Conservation (phyloP, 2,888 invertebrate genomes). For the Patella pellucida region DNA sequence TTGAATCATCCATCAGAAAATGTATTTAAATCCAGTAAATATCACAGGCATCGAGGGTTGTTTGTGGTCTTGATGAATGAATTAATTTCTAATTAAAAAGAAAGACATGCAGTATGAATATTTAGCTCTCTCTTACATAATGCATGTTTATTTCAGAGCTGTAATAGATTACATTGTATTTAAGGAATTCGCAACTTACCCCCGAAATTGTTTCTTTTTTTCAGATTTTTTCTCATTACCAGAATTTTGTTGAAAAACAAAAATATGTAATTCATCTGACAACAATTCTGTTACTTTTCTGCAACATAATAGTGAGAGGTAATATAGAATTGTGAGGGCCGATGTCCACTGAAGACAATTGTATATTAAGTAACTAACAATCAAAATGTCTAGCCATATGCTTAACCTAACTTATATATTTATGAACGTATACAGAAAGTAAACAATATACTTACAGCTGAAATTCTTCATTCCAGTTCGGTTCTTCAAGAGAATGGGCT, state of each 20-base stretch:
- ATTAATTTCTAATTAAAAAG: no score
- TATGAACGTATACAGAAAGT: no score
- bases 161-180: not conserved
- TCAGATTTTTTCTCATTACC: slow-evolving; percentile 24
- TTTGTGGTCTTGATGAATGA: no score
- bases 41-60: not conserved
- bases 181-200: not conserved
- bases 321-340: not conserved
- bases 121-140: slow-evolving; percentile 30
- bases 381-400: no score
- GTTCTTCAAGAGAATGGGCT: slow-evolving; percentile 45
- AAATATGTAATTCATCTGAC: slow-evolving; percentile 54
- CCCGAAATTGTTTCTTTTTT: slow-evolving; percentile 12
- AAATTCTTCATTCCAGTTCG: slow-evolving; percentile 64
- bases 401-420: no score
- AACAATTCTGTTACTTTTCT: slow-evolving; percentile 51
- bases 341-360: no score
- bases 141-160: slow-evolving; percentile 28
- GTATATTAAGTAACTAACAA: no score
- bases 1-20: not conserved
- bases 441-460: slow-evolving; percentile 47
- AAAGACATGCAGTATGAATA: no score
- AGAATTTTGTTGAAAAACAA: slow-evolving; percentile 44
- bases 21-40: not conserved
- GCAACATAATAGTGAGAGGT: slow-evolving; percentile 15